A percentile compares a stretch with the other conserved stretches of the same genome.
phyloP scores from a whole-genome alignment of 2,797 vertebrate species.

The Gadopsis marmoratus region DNA sequence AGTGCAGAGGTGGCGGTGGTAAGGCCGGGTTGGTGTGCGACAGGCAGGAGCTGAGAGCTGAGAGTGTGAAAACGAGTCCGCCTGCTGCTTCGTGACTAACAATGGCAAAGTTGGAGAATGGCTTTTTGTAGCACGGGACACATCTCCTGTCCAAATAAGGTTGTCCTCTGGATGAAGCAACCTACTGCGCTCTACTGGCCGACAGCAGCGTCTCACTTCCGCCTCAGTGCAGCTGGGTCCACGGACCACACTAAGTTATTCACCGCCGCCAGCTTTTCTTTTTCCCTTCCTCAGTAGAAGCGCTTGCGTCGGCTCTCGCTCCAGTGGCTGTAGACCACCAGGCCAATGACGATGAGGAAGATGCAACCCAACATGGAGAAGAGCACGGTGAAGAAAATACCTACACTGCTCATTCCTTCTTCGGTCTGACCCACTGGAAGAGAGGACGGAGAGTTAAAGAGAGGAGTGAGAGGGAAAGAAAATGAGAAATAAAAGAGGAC shows the following conservation, averaged over 20 bases:
- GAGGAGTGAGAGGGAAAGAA: too few relatives aligned
- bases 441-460: neutral
- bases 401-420: slow-evolving; percentile 89
- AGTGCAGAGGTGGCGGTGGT: slow-evolving; percentile 48
- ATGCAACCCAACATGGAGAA: slow-evolving; percentile 93
- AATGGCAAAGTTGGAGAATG: slow-evolving; percentile 32
- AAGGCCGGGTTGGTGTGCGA: slow-evolving; percentile 67
- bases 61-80: slow-evolving; percentile 15
- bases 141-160: slow-evolving; percentile 23
- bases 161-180: slow-evolving; percentile 23
- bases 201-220: slow-evolving; percentile 20
- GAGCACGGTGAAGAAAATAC: slow-evolving; percentile 92
- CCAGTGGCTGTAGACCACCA: slow-evolving; percentile 95
- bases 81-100: slow-evolving; percentile 33
- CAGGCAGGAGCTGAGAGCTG: slow-evolving; percentile 6
- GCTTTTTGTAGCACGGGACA: slow-evolving; percentile 28
- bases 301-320: slow-evolving; percentile 93
- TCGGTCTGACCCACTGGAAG: slow-evolving; percentile 79
- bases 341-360: slow-evolving; percentile 90
- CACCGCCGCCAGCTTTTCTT: neutral
- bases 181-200: slow-evolving; percentile 18
- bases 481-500: neutral
- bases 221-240: slow-evolving; percentile 31
- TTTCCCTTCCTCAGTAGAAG: slow-evolving; percentile 89
- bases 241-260: neutral